Base-by-base conservation (phyloP, 2,888 invertebrate species). In the Tipula vernalis region DNA sequence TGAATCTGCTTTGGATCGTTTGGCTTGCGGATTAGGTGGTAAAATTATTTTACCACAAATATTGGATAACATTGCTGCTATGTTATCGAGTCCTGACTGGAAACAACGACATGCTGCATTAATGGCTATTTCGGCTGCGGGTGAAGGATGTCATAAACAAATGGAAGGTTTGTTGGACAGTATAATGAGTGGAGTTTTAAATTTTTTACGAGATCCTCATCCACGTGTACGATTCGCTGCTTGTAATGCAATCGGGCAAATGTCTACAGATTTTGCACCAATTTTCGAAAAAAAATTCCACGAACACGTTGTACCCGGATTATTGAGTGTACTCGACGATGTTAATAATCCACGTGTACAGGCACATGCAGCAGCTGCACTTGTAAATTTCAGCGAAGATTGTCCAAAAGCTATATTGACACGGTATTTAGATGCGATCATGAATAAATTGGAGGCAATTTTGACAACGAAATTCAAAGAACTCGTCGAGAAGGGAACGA, bases 311-410 rank as follows among this genome's bases (percentile, higher is more conserved):
- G 96, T 99, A 44, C 98, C 98, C 10, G 98, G 97, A 13, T 93
- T 99, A 47, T 92, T 99, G 71, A 93, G 95, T 92, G 94, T 98
- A 71, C 93, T 99, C 86, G 98, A 98, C 89, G 98, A 99, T 91
- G 95, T 96, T 89, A 94, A 94, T 6, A 97, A 98, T 92, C 99
- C 99, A 0, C 94, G 99, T 89, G 99, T 99, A 88, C 93, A 95
- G 92, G 95, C 95, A 87, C 95, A 95, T 89, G 94, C 95, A 89
- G 96, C 98, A 85, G 99, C 99, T 86, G 99, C 99, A 86, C 93
- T 99, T 88, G 99, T 99, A 0, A 99, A 99, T 92, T 99, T 99
- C 92, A 98, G 98, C 90, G 99, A 99, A 93, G 99, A 99, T 91
- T 99, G 99, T 91, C 98, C 99, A 0, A 99, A 99, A 91, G 94